Base-by-base conservation (phyloP, 2,797 vertebrate genomes). In the Mormyrops boulengeri region DNA sequence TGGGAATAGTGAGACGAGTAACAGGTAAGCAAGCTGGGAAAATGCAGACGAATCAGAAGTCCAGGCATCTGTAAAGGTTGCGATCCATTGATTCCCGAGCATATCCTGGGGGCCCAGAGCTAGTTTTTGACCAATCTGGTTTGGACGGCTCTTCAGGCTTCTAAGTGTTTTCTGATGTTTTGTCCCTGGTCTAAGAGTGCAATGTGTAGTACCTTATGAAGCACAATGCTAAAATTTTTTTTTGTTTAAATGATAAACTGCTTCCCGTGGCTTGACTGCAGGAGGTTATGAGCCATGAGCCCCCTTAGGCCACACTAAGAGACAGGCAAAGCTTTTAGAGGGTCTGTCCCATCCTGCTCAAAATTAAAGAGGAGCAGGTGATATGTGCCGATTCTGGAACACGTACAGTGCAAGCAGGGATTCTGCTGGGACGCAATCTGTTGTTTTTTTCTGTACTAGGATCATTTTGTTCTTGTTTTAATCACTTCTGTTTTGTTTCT, bases 151-250 rank as follows among this genome's bases (percentile, higher is more conserved):
- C n/a, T 34, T 53, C 62, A 38, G 52, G 26, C 30, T 66, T 41
- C 7, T 50, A 66, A 88, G 89, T 84, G 89, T 66, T 57, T 88
- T 88, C 88, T 90, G 53, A 22, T 85, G 87, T 90, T 50, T 62
- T 60, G 44, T 69, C n/a, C 87, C 55, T 88, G 4, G 47, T 4
- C 41, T 30, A 8, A 47, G 73, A 90, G 53, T 50, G 38, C 53
- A 50, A 52, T 19, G 17, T 38, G 12, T 19, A 50, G 44, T 38
- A 50, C 47, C 14, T 34, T 88, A 26, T 80, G 26, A 85, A 52
- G 77, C 50, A 19, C 53, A 52, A 30, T 34, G 22, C 26, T 11
- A 87, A 44, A 34, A 26, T 19, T 41, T 30, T 30, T 30, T 30
- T 30, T 30, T 30, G 26, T 30, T 4, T 2, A 57, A 38, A 44